Conservation (phyloP, 2,113 vertebrate species). For the Tragelaphus scriptus region DNA sequence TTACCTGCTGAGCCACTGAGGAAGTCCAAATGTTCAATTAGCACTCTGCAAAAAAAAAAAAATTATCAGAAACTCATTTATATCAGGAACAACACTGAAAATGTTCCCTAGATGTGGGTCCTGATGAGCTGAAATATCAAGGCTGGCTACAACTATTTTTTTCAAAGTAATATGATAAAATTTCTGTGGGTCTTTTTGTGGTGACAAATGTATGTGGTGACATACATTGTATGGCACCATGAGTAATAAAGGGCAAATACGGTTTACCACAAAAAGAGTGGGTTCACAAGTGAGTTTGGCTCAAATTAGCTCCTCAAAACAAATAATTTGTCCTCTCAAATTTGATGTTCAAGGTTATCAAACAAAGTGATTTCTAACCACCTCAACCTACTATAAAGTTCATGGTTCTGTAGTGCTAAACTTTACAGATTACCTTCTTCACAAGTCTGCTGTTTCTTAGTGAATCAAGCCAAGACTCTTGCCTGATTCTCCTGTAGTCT, state of each 20-base stretch:
- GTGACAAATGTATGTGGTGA: no score
- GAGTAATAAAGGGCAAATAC: not conserved
- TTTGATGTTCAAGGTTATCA: not conserved
- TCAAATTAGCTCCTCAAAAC: not conserved
- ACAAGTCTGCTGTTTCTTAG: not conserved
- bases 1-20: not conserved
- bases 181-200: not conserved
- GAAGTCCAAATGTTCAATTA: not conserved
- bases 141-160: not conserved
- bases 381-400: not conserved
- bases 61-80: not conserved
- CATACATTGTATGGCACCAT: not conserved
- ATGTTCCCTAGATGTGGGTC: not conserved
- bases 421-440: not conserved
- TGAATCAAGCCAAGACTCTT: not conserved
- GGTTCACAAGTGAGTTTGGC: not conserved
- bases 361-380: not conserved
- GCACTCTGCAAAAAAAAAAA: not conserved
- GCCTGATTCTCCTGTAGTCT: not conserved
- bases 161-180: not conserved
- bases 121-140: not conserved
- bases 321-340: not conserved
- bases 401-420: not conserved
- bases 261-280: not conserved
- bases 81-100: not conserved